phyloP scores from a whole-genome alignment of 2,113 vertebrate species.

The Bujurquina vittata region DNA sequence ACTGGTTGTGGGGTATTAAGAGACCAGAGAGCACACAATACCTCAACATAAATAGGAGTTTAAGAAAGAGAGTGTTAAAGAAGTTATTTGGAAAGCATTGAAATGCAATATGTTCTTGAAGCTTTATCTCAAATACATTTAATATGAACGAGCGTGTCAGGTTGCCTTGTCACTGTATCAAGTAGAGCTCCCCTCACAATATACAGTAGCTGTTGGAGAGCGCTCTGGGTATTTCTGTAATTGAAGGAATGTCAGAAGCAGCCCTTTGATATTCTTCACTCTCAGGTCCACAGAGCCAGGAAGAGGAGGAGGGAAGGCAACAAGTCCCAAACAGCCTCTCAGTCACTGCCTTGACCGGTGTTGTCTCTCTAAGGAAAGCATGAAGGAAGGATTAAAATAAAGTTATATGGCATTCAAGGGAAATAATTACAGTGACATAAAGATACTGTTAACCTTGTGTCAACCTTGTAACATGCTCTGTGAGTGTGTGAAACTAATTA shows the following conservation, averaged over 20 bases:
- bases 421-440: background rate
- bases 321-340: constrained; percentile 30
- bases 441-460: background rate
- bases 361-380: constrained; percentile 48
- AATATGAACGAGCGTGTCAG: background rate
- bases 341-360: constrained; percentile 34
- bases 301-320: background rate
- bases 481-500: background rate
- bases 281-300: constrained; percentile 3
- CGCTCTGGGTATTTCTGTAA: constrained; percentile 50
- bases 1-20: background rate
- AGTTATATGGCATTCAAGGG: constrained; percentile 2
- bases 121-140: constrained; percentile 23
- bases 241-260: constrained; percentile 45
- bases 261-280: constrained; percentile 49
- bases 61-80: constrained; percentile 44
- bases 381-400: constrained; percentile 49
- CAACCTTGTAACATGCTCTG: background rate
- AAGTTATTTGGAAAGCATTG: background rate
- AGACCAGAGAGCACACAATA: background rate
- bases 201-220: constrained; percentile 14
- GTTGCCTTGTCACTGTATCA: constrained; percentile 36
- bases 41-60: constrained; percentile 80
- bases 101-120: constrained; percentile 4
- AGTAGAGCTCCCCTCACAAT: constrained; percentile 29